These are phyloP conservation scores for Sparus aurata DNA, from an alignment of 2,797 vertebrate genomes.

Conservation along the genomic window DNA sequence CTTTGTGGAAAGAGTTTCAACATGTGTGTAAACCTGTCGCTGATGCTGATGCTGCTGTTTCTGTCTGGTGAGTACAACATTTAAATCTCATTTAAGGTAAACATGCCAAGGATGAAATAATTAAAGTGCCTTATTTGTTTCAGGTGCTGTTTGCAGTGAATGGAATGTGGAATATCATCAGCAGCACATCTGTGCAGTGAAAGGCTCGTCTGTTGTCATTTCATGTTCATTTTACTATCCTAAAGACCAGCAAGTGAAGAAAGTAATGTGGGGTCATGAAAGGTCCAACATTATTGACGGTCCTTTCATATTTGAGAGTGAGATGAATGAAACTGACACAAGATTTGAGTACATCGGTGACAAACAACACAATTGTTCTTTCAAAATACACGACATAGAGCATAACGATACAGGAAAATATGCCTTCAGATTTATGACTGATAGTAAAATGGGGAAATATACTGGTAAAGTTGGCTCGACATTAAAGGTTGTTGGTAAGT, in stretches of 20 bases:
- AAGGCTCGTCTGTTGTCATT: conserved; percentile 39
- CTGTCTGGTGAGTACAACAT: conserved; percentile 36
- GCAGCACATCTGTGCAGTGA: conserved; percentile 37
- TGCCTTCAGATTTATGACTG: conserved; percentile 26
- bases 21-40: conserved; percentile 14
- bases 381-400: conserved; percentile 35
- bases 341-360: conserved; percentile 47
- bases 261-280: conserved; percentile 35
- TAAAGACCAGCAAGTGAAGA: rapidly evolving
- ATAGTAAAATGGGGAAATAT: rapidly evolving
- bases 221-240: conserved; percentile 31
- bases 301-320: conserved; percentile 36
- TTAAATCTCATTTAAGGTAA: not conserved
- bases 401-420: conserved; percentile 8
- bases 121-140: conserved; percentile 12
- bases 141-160: conserved; percentile 20
- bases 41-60: conserved; percentile 21
- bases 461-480: conserved; percentile 52
- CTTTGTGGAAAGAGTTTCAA: not conserved
- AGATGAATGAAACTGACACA: rapidly evolving
- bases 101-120: not conserved
- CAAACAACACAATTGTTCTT: conserved; percentile 34
- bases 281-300: rapidly evolving
- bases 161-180: not conserved
- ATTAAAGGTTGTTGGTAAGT: conserved; percentile 74